A percentile compares a stretch with the other conserved stretches of the same genome.
Evolutionary conservation across 2,113 vertebrate species (phyloP).

Genomic region (Gymnocephalus cernua): DNA sequence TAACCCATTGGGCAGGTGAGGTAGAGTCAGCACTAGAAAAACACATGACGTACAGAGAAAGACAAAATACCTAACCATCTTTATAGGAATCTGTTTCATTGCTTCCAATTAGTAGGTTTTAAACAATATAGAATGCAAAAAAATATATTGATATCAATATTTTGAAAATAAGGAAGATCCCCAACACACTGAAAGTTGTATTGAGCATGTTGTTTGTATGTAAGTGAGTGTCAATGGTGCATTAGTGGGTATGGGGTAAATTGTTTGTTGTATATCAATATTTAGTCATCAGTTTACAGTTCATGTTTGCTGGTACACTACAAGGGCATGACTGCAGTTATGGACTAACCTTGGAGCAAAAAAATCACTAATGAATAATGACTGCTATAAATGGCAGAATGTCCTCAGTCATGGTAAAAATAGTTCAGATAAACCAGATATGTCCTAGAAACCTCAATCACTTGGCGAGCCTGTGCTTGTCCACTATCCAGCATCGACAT

Average conservation of each 20-base stretch:
- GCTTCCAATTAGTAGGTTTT: not conserved
- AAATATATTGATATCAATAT: not conserved
- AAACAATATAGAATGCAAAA: not conserved
- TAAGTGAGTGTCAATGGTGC: not conserved
- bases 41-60: not conserved
- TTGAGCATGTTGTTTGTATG: not conserved
- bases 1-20: not conserved
- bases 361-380: slow-evolving; percentile 67
- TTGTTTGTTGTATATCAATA: slow-evolving; percentile 18
- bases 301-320: slow-evolving; percentile 43
- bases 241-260: not conserved
- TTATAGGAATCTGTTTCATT: not conserved
- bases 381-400: slow-evolving; percentile 68
- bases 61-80: not conserved
- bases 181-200: not conserved
- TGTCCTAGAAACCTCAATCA: slow-evolving; percentile 80
- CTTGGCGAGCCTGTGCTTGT: slow-evolving; percentile 54
- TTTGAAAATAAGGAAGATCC: not conserved
- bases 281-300: slow-evolving; percentile 27
- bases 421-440: slow-evolving; percentile 73
- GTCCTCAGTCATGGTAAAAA: slow-evolving; percentile 70
- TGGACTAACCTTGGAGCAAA: slow-evolving; percentile 52
- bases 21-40: not conserved
- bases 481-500: slow-evolving; percentile 58
- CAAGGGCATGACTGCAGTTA: slow-evolving; percentile 51